These are phyloP conservation scores for Diplosoma virens DNA, from an alignment of 23 tunicate species.

Conservation along the genomic window DNA sequence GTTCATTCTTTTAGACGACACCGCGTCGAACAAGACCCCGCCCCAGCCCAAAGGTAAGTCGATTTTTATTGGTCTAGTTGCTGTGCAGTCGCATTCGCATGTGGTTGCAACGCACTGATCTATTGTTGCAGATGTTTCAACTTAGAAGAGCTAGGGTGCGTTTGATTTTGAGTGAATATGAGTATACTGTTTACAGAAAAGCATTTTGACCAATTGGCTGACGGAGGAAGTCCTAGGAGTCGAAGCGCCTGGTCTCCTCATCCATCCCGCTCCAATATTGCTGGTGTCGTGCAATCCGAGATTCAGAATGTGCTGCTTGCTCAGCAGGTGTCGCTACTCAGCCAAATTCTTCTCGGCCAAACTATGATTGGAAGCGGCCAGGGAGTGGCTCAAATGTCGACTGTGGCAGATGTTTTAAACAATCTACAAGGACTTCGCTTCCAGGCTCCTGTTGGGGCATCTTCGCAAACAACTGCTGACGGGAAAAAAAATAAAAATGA, in stretches of 20 bases:
- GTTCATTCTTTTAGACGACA: no score
- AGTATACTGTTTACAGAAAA: slow-evolving; percentile 19
- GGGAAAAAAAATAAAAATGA: neutral
- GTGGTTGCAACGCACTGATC: no score
- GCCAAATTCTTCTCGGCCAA: slow-evolving; percentile 77
- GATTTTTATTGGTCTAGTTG: no score
- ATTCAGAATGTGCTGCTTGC: slow-evolving; percentile 85
- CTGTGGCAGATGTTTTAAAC: neutral
- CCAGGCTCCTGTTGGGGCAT: no score
- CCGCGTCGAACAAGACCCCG: no score
- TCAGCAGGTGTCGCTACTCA: slow-evolving; percentile 86
- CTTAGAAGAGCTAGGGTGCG: no score
- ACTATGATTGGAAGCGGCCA: slow-evolving; percentile 30
- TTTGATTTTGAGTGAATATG: no score
- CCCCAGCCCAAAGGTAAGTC: no score
- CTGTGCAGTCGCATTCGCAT: no score
- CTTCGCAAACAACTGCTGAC: neutral
- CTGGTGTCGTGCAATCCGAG: slow-evolving; percentile 59
- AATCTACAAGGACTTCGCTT: neutral
- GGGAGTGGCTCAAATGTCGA: slow-evolving; percentile 4
- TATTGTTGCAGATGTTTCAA: no score
- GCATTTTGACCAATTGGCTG: slow-evolving; percentile 28
- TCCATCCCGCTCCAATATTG: slow-evolving; percentile 1
- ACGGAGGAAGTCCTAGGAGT: slow-evolving; percentile 47
- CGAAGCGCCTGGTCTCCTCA: neutral